Evolutionary conservation across 1,140 invertebrate species (phyloP).

Genomic region (Heliconius himera): DNA sequence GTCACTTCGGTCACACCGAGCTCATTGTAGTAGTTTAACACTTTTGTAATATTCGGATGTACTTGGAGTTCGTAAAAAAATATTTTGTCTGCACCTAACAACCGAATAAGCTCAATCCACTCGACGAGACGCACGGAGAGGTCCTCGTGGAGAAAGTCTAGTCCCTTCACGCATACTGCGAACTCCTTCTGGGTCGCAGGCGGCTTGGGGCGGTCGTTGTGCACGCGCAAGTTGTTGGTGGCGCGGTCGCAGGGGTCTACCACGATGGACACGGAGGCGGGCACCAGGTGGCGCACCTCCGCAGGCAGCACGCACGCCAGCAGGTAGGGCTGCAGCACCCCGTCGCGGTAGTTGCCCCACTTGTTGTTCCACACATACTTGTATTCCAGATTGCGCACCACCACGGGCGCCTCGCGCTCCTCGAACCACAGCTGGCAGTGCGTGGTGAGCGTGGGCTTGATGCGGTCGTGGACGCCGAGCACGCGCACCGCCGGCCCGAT

Average conservation of each 20-base stretch:
- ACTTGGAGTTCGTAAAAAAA: constrained; percentile 96
- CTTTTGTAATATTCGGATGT: constrained; percentile 95
- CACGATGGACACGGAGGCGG: constrained; percentile 93
- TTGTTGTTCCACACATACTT: constrained; percentile 97
- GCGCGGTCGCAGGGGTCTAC: constrained; percentile 92
- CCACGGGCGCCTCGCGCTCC: constrained; percentile 88
- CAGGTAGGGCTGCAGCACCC: constrained; percentile 94
- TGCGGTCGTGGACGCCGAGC: constrained; percentile 94
- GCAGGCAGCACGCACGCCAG: constrained; percentile 93
- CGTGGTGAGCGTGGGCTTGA: constrained; percentile 91
- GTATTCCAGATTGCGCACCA: constrained; percentile 92
- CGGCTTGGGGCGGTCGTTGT: constrained; percentile 86
- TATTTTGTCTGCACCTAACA: constrained; percentile 95
- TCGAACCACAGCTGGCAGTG: constrained; percentile 96
- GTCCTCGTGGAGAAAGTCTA: constrained; percentile 96
- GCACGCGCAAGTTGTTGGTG: constrained; percentile 93
- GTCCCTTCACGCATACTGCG: constrained; percentile 96
- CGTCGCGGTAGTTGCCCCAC: constrained; percentile 97
- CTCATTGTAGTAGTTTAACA: constrained; percentile 90
- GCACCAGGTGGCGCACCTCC: constrained; percentile 87
- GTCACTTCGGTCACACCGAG: constrained; percentile 91
- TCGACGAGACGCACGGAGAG: constrained; percentile 94
- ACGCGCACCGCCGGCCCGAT: constrained; percentile 92
- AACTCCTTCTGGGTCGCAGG: constrained; percentile 86
- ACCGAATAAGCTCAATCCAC: constrained; percentile 94